Base-by-base conservation (phyloP, 2,113 vertebrate genomes). In the Prolemur simus region DNA sequence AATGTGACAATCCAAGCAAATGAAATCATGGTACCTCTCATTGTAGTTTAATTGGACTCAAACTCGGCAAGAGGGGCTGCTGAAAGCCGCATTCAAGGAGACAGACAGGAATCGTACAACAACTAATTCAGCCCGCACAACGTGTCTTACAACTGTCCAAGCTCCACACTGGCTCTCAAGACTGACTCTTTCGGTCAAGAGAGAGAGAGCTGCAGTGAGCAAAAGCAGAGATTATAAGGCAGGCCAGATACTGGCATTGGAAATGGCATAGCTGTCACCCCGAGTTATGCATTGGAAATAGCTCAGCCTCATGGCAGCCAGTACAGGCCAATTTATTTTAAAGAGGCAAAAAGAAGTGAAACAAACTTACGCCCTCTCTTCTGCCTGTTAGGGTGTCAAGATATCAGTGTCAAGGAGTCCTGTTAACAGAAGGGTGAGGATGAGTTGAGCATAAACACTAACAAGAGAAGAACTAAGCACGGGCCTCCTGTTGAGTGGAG, bases 311-410 rank as follows among this genome's bases (percentile, higher is more conserved):
- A 0, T 20, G 97, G 97, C 97, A 98, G 63, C 97, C 96, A 83
- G 84, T 95, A 77, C 95, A 96, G 95, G 97, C 98, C 98, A 98
- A 98, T 98, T 98, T 98, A 97, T 98, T 98, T 98, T 97, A 97
- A 98, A 98, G 96, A 92, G 81, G 81, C 82, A n/a, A 89, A 97
- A 93, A 95, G 95, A 91, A 96, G 95, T 37, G 97, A 92, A 95
- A 97, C 96, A 94, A 97, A 96, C 97, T 97, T 96, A 63, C 89
- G 71, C 96, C 83, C 78, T 97, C 97, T 64, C 47, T 96, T 94
- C 92, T 87, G 97, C 87, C 92, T 88, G 97, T 97, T 97, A 94
- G 96, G 25, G 58, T 98, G 98, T 98, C 98, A 98, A 97, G 97
- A 96, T 96, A 98, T 97, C 98, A 90, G 47, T 96, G 98, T 98